Evolutionary conservation across 1,140 invertebrate species (phyloP).

Genomic region (Vanessa tameamea): DNA sequence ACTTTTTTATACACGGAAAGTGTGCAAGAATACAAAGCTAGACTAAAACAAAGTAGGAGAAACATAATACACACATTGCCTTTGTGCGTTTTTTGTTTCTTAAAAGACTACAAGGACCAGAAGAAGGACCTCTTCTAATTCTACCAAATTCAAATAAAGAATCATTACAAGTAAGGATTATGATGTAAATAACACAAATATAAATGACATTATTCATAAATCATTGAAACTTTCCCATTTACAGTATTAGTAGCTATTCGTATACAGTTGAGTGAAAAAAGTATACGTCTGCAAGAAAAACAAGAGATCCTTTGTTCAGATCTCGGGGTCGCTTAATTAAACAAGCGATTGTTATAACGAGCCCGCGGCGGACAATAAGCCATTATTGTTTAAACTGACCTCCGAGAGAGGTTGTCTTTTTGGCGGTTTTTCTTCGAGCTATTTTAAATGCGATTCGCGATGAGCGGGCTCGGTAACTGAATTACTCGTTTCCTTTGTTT

Average conservation of each 20-base stretch:
- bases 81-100: too few relatives aligned
- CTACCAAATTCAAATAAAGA: too few relatives aligned
- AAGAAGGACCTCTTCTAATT: too few relatives aligned
- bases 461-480: constrained; percentile 9
- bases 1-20: too few relatives aligned
- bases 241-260: not conserved
- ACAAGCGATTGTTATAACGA: constrained; percentile 54
- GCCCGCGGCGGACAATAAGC: constrained; percentile 53
- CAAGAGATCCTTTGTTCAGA: constrained; percentile 11
- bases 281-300: constrained; percentile 14
- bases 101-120: too few relatives aligned
- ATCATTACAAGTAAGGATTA: too few relatives aligned
- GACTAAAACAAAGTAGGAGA: too few relatives aligned
- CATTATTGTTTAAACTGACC: constrained; percentile 53
- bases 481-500: not conserved
- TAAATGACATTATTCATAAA: too few relatives aligned
- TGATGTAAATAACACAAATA: too few relatives aligned
- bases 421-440: constrained; percentile 20
- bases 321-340: constrained; percentile 58
- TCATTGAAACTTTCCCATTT: not conserved
- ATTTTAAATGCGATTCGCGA: constrained; percentile 23
- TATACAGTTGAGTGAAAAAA: constrained; percentile 16
- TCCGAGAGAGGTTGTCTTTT: constrained; percentile 47
- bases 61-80: too few relatives aligned
- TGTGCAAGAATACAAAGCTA: too few relatives aligned